These are phyloP conservation scores for Drosophila anomalata DNA, from an alignment of 2,888 invertebrate genomes.

Conservation along the genomic window DNA sequence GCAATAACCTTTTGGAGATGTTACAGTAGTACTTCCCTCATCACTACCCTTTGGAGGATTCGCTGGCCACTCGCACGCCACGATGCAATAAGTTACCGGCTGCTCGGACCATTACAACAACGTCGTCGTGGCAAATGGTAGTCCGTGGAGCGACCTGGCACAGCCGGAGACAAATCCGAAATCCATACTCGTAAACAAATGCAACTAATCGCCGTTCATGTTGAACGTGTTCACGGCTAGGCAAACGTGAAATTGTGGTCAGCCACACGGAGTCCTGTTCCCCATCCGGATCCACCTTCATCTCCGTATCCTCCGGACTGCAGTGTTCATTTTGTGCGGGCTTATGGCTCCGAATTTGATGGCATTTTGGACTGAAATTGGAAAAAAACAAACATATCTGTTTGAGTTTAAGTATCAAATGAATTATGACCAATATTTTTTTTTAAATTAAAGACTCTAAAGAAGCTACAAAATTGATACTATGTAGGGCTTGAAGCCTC, in stretches of 20 bases:
- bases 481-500: too few species aligned
- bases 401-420: conserved; percentile 31
- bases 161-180: conserved; percentile 77
- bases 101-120: conserved; percentile 62
- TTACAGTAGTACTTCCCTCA: background rate
- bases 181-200: conserved; percentile 83
- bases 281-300: conserved; percentile 11
- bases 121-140: conserved; percentile 48
- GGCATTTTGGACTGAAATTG: conserved; percentile 14
- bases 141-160: conserved; percentile 41
- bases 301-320: conserved; percentile 4
- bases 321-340: conserved; percentile 53
- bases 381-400: conserved; percentile 10
- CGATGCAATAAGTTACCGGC: conserved; percentile 77
- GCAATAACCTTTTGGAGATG: background rate
- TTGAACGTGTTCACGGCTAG: conserved; percentile 76
- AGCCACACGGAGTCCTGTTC: conserved; percentile 21
- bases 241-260: conserved; percentile 73
- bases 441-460: too few species aligned
- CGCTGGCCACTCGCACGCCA: conserved; percentile 68
- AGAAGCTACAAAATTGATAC: background rate
- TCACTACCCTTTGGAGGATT: conserved; percentile 49
- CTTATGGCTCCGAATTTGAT: conserved; percentile 51
- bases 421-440: conserved; percentile 9
- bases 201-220: conserved; percentile 82